These are phyloP conservation scores for Leptocoma aspasia DNA, from an alignment of 2,113 vertebrate species.

Conservation along the genomic window DNA sequence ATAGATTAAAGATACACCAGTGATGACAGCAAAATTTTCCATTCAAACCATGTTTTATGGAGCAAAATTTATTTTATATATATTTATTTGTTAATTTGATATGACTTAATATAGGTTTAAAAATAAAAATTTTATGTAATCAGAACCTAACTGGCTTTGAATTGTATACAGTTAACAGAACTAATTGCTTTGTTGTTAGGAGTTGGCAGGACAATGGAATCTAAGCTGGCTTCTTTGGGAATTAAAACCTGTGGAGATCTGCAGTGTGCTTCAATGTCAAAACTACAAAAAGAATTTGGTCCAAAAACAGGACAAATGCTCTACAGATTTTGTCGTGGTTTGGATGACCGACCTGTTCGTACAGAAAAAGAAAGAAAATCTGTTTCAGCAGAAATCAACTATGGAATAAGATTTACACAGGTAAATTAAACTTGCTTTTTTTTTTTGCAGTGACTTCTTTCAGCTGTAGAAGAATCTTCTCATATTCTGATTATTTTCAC, in stretches of 20 bases:
- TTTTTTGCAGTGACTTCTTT: background rate
- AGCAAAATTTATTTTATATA: background rate
- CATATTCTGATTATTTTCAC: conserved; percentile 33
- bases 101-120: background rate
- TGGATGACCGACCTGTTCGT: conserved; percentile 92
- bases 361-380: conserved; percentile 95
- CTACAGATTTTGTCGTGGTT: conserved; percentile 92
- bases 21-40: background rate
- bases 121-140: background rate
- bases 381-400: conserved; percentile 97
- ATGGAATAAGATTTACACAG: conserved; percentile 94
- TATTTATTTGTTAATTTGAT: background rate
- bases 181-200: conserved; percentile 71
- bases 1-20: background rate
- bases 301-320: conserved; percentile 93
- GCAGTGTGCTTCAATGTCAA: conserved; percentile 87
- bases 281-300: conserved; percentile 94
- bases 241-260: conserved; percentile 93
- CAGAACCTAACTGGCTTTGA: background rate
- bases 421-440: conserved; percentile 60
- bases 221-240: conserved; percentile 84
- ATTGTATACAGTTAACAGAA: background rate
- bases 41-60: background rate
- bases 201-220: conserved; percentile 90
- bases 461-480: background rate